Conservation (phyloP, 2,888 invertebrate genomes). For the Protodeltote pygarga region DNA sequence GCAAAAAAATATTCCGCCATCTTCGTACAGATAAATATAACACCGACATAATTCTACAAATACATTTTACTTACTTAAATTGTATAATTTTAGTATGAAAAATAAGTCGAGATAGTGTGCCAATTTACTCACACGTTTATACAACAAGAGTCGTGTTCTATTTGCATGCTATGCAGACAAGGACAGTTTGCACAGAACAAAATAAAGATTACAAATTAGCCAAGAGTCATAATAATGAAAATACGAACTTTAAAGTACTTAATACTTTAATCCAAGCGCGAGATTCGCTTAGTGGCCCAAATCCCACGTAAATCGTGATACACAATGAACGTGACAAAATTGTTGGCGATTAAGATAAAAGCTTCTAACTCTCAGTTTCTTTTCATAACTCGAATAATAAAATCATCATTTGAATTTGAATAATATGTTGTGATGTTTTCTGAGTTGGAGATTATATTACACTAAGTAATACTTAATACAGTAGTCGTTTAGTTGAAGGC, state of each 20-base stretch:
- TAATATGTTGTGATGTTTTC: constrained; percentile 14
- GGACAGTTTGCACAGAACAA: constrained; percentile 3
- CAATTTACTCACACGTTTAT: too few relatives aligned
- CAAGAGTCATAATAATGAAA: constrained; percentile 1
- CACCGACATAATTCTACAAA: too few relatives aligned
- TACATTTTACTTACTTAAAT: too few relatives aligned
- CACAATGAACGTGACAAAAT: constrained; percentile 50
- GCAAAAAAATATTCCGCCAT: too few relatives aligned
- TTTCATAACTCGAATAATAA: constrained; percentile 30
- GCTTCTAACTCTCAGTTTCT: constrained; percentile 31
- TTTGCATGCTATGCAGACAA: constrained; percentile 5
- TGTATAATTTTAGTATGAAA: too few relatives aligned
- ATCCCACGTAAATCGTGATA: constrained; percentile 54
- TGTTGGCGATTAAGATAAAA: constrained; percentile 40
- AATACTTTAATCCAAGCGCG: constrained; percentile 27
- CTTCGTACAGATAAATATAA: too few relatives aligned
- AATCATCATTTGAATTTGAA: constrained; percentile 35
- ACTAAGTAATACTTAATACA: too few relatives aligned
- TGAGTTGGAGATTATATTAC: too few relatives aligned
- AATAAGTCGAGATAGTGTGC: too few relatives aligned
- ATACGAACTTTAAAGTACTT: constrained; percentile 14
- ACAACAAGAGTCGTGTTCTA: too few relatives aligned
- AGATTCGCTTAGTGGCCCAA: constrained; percentile 30
- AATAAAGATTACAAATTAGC: neutral
- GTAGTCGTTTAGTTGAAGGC: too few relatives aligned